phyloP scores from a whole-genome alignment of 2,113 vertebrate genomes.

The Macrotis lagotis region DNA sequence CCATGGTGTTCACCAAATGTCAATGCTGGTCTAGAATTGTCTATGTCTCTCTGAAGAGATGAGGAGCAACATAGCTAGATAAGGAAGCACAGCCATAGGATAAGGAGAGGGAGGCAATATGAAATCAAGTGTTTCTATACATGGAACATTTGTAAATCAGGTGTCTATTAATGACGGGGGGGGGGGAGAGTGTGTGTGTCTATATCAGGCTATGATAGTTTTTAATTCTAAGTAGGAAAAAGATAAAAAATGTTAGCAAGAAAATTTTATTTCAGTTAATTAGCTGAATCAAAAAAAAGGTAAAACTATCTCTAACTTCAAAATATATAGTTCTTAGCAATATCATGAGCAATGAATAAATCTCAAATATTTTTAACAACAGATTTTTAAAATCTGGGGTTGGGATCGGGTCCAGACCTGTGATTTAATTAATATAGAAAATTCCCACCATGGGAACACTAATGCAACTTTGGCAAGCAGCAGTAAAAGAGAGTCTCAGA shows the following conservation, averaged over 20 bases:
- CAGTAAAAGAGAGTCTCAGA: background rate
- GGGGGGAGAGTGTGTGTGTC: no score
- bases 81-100: conserved; percentile 24
- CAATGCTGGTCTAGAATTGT: background rate
- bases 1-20: background rate
- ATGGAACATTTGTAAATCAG: conserved; percentile 27
- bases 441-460: background rate
- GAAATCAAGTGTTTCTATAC: background rate
- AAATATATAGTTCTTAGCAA: background rate
- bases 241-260: conserved; percentile 44
- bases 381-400: conserved; percentile 45
- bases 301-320: background rate
- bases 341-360: background rate
- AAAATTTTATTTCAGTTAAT: conserved; percentile 46
- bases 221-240: conserved; percentile 37
- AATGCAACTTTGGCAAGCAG: background rate
- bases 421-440: background rate
- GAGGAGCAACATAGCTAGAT: conserved; percentile 13
- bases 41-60: background rate
- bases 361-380: conserved; percentile 40
- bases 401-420: background rate
- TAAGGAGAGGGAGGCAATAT: background rate
- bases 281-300: conserved; percentile 33
- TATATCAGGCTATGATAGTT: conserved; percentile 35
- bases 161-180: background rate